A percentile compares a stretch with the other conserved stretches of the same genome.
phyloP scores from a whole-genome alignment of 2,797 vertebrate species.

The Sebastes jordani region DNA sequence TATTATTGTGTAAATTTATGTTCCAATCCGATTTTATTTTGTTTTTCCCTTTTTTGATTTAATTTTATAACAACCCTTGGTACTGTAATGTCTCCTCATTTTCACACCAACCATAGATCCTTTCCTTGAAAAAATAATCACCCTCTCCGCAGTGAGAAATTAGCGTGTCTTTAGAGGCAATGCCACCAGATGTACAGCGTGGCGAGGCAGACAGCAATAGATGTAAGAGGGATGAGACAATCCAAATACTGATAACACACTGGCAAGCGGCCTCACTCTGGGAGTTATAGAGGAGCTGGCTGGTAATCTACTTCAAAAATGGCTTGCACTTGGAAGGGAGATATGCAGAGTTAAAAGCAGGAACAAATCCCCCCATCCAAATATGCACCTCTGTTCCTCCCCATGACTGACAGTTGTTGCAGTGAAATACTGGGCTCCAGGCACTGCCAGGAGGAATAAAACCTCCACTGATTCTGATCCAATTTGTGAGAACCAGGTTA shows the following conservation, averaged over 20 bases:
- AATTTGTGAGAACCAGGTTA: conserved; percentile 73
- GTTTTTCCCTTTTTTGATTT: not conserved
- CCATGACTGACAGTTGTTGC: conserved; percentile 66
- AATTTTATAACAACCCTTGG: not conserved
- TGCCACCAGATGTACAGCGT: conserved; percentile 2
- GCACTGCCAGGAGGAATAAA: conserved; percentile 75
- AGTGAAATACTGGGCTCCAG: conserved; percentile 67
- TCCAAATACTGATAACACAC: conserved; percentile 40
- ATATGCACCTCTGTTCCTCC: conserved; percentile 49
- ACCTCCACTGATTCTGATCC: conserved; percentile 75
- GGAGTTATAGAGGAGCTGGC: conserved; percentile 34
- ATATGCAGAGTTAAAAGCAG: conserved; percentile 64
- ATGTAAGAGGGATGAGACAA: conserved; percentile 36
- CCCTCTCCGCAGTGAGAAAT: conserved; percentile 16
- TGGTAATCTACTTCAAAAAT: conserved; percentile 65
- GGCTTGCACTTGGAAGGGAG: conserved; percentile 40
- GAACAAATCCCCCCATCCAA: conserved; percentile 55
- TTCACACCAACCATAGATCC: not conserved
- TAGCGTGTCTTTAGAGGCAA: not conserved
- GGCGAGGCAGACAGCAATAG: conserved; percentile 24
- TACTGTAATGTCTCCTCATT: not conserved
- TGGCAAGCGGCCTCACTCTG: conserved; percentile 27
- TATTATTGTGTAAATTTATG: not conserved
- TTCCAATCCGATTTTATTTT: not conserved
- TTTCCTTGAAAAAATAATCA: conserved; percentile 1